A percentile compares a stretch with the other conserved stretches of the same genome.
phyloP scores from a whole-genome alignment of 2,888 invertebrate species.

The Lacanobia wlatinum region DNA sequence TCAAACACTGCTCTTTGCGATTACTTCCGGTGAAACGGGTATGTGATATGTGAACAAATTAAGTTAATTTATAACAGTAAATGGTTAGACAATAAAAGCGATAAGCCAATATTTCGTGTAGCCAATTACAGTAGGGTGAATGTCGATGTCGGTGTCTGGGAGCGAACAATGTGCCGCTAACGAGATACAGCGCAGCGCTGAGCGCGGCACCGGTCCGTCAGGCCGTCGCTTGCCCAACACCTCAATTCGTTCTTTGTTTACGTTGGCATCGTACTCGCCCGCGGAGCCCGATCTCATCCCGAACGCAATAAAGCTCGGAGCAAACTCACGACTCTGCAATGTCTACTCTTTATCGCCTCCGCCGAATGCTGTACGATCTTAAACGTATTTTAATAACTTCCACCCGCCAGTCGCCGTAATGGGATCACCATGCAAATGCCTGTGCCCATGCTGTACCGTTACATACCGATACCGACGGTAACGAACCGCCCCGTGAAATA shows the following conservation, averaged over 20 bases:
- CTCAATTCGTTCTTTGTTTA: slow-evolving; percentile 86
- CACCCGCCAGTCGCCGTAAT: slow-evolving; percentile 85
- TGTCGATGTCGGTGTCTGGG: slow-evolving; percentile 69
- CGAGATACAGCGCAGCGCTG: slow-evolving; percentile 75
- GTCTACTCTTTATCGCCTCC: slow-evolving; percentile 86
- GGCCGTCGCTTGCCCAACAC: slow-evolving; percentile 77
- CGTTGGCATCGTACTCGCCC: slow-evolving; percentile 79
- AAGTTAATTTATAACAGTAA: slow-evolving; percentile 48
- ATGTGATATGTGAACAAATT: slow-evolving; percentile 37
- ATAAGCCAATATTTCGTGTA: slow-evolving; percentile 63
- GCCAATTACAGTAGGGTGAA: slow-evolving; percentile 67
- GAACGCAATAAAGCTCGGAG: slow-evolving; percentile 88
- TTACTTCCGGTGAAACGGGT: slow-evolving; percentile 34
- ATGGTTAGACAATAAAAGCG: slow-evolving; percentile 57
- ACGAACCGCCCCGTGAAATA: slow-evolving; percentile 85
- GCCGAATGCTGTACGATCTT: slow-evolving; percentile 85
- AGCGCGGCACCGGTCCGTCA: slow-evolving; percentile 70
- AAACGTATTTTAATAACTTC: slow-evolving; percentile 89
- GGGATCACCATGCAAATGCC: slow-evolving; percentile 88
- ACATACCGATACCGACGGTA: slow-evolving; percentile 83
- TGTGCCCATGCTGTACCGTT: slow-evolving; percentile 83
- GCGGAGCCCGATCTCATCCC: slow-evolving; percentile 82
- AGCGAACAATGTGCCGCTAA: slow-evolving; percentile 81
- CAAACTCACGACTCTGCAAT: slow-evolving; percentile 87
- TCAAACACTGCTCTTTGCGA: slow-evolving; percentile 1